Evolutionary conservation across 1,140 invertebrate genomes (phyloP), one percentile per base, ranked within the genome.

Genomic region (Chymomyza costata): DNA sequence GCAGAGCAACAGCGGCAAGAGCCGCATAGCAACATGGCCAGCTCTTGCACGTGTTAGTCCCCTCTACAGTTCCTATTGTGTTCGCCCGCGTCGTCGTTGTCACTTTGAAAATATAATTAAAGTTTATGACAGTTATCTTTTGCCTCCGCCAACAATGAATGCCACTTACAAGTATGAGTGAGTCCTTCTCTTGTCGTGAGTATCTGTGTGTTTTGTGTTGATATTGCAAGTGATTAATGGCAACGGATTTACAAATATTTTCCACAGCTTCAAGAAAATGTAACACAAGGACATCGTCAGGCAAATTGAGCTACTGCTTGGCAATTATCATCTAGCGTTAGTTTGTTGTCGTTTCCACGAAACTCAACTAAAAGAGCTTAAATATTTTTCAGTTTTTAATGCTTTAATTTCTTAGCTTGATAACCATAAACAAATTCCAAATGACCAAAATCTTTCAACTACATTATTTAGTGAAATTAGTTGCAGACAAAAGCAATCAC

Each of bases 101-200:
- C 35, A 15, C 61, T 64, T 48, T 81, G 73, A 65, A 80, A 81
- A 80, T 80, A 73, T 80, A 80, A 80, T 80, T 80, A 80, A 80
- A 80, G 73, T 80, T 80, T 80, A 80, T 73, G 73, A 80, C 74
- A 80, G 68, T 68, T 74, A 68, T 68, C 64, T 80, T 63, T 53
- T 40, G 64, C 41, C 6, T 14, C 14, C 35, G 15, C 14, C 46
- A 80, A 68, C 73, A 80, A 65, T 68, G 74, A 80, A 53, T 65
- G 65, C 46, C 68, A 57, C 39, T 56, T 34, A 25, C n/a, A 34
- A 28, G 25, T 34, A n/a, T n/a, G n/a, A n/a, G n/a, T n/a, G n/a
- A n/a, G n/a, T n/a, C n/a, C n/a, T n/a, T n/a, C n/a, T n/a, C n/a
- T n/a, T n/a, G n/a, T n/a, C n/a, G n/a, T 19, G 37, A 8, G 39